Base-by-base conservation (phyloP, 1,140 invertebrate genomes). In the Schlechtendalia chinensis region DNA sequence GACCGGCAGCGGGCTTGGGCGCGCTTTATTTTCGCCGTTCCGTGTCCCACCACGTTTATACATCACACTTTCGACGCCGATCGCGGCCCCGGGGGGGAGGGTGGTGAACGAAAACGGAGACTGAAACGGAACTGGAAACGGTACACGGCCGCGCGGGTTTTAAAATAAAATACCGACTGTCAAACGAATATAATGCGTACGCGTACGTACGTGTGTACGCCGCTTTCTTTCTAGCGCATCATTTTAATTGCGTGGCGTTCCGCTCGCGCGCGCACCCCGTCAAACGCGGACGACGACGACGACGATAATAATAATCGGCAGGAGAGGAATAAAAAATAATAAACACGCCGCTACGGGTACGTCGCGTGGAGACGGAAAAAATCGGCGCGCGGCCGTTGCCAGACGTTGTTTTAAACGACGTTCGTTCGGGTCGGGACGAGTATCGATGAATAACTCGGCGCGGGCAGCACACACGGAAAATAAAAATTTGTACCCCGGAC, bases 201-300 rank as follows among this genome's bases (percentile, higher is more conserved):
- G 53, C 10, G n/a, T n/a, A n/a, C n/a, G n/a, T n/a, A n/a, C n/a
- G n/a, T 8, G 32, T 39, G 32, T 39, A 39, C 32, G 17, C 54
- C n/a, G 47, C 3, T 61, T 77, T 47, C 74, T 77, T 47, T 59
- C 32, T 77, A 77, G 74, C 58, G 74, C 74, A 61, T 77, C 58
- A 47, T 77, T 77, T 77, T 77, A 77, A 77, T 77, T 77, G 74
- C 56, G 17, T n/a, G 5, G 14, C 56, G 32, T 47, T 53, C 32
- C 27, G 19, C 63, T 65, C 29, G n/a, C 22, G 56, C 53, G 27
- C 71, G 8, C 65, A 47, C 65, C 65, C 67, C 45, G 67, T 47
- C n/a, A 8, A 8, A 45, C 16, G 22, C 32, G 0, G 0, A 32
- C n/a, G 32, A 67, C n/a, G n/a, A 67, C 19, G 8, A 65, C 29